Base-by-base conservation (phyloP, 2,113 vertebrate species). In the Dromiciops gliroides region DNA sequence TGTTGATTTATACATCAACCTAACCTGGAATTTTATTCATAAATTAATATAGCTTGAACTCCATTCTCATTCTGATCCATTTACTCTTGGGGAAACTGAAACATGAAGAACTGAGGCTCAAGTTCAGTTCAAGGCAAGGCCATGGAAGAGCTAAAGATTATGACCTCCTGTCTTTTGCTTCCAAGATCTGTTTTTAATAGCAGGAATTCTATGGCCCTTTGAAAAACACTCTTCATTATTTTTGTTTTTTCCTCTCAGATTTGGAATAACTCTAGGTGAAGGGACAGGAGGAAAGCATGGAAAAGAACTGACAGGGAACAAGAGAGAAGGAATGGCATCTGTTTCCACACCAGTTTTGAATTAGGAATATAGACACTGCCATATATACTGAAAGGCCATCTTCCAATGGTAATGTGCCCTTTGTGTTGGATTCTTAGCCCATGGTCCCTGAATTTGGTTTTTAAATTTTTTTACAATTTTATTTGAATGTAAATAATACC, bases 211-310 rank as follows among this genome's bases (percentile, higher is more conserved):
- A 24, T 23, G 0, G 88, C 50, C 23, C 0, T 48, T 75, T 48
- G n/a, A 83, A 83, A 91, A n/a, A 50, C 44, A 48, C n/a, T 51
- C 52, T 91, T n/a, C 95, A 89, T 67, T n/a, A 50, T 52, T 88
- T 93, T 53, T 48, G 92, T 49, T 93, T 26, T 94, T 89, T 28
- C 89, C 52, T 89, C 93, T 93, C 37, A 50, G 51, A n/a, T 25
- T 83, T 89, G 50, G 50, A 90, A 90, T 91, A 24, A 92, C 1
- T 50, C 47, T 19, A 23, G 25, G 51, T 37, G n/a, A 83, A 93
- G n/a, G n/a, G n/a, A 48, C 0, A 0, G 28, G 24, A 53, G 7
- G 28, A 50, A 25, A 24, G 19, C n/a, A 12, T 83, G n/a, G 67
- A 56, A 6, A 83, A 31, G 48, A n/a, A 92, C 51, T 31, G 28